Evolutionary conservation across 2,113 vertebrate species (phyloP).

Genomic region (Tyrannus savana): DNA sequence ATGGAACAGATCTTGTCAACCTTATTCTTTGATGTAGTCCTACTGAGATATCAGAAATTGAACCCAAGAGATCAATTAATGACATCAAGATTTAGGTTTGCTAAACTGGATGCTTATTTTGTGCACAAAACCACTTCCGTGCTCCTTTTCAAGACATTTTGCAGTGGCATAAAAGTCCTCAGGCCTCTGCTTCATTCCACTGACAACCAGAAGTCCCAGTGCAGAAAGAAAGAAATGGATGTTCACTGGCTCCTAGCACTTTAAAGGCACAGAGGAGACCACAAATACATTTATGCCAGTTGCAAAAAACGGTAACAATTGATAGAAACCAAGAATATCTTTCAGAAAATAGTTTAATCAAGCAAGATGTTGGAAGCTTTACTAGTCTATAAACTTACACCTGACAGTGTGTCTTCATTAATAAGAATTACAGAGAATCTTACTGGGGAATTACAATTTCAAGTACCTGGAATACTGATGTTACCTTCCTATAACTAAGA

Average conservation of each 20-base stretch:
- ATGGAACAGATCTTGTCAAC: not conserved
- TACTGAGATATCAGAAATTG: not conserved
- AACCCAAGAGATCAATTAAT: conserved; percentile 4
- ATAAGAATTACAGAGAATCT: not conserved
- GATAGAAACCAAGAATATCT: not conserved
- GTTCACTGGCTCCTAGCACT: not conserved
- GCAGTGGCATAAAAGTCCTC: not conserved
- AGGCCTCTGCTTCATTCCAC: not conserved
- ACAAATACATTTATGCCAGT: not conserved
- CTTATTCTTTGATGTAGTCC: conserved; percentile 11
- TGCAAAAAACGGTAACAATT: not conserved
- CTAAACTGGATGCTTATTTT: not conserved
- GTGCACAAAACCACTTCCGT: not conserved
- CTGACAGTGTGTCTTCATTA: not conserved
- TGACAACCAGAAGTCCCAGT: not conserved
- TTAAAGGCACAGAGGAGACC: not conserved
- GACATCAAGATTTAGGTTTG: not conserved
- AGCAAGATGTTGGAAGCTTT: not conserved
- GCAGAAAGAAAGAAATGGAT: not conserved
- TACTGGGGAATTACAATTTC: not conserved
- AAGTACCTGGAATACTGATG: not conserved
- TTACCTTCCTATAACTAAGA: not conserved
- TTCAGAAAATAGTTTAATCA: not conserved
- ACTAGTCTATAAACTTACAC: not conserved
- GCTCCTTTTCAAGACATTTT: not conserved